Evolutionary conservation across 2,113 vertebrate species (phyloP).

Genomic region (Eonycteris spelaea): DNA sequence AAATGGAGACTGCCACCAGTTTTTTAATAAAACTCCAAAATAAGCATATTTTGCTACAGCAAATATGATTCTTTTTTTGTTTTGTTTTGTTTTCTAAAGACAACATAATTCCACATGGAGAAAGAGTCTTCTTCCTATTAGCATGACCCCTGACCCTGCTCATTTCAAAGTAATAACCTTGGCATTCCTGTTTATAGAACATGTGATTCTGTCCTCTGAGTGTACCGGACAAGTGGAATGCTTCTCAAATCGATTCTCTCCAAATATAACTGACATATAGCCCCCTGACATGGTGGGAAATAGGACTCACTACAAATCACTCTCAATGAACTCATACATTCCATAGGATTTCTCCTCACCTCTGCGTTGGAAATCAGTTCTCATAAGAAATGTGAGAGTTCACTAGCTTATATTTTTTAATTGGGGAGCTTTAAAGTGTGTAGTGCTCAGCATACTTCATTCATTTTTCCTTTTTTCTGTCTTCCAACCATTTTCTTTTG

Average conservation of each 20-base stretch:
- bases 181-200: not conserved
- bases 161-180: not conserved
- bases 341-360: not conserved
- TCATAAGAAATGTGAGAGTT: not conserved
- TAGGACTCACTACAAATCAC: not conserved
- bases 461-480: conserved; percentile 12
- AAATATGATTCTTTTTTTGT: not conserved
- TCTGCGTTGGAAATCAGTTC: not conserved
- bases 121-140: not conserved
- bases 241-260: not conserved
- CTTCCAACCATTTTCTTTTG: conserved; percentile 33
- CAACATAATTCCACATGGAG: not conserved
- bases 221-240: not conserved
- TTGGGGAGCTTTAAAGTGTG: not conserved
- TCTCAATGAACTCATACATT: not conserved
- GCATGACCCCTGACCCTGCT: not conserved
- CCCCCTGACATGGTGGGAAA: not conserved
- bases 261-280: not conserved
- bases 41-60: not conserved
- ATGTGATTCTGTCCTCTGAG: not conserved
- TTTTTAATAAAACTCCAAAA: not conserved
- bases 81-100: not conserved
- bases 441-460: not conserved
- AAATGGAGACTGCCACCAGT: not conserved
- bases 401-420: not conserved